A percentile compares a stretch with the other conserved stretches of the same genome.
Evolutionary conservation across 2,888 invertebrate genomes (phyloP).

Genomic region (Trachelus iudaicus): DNA sequence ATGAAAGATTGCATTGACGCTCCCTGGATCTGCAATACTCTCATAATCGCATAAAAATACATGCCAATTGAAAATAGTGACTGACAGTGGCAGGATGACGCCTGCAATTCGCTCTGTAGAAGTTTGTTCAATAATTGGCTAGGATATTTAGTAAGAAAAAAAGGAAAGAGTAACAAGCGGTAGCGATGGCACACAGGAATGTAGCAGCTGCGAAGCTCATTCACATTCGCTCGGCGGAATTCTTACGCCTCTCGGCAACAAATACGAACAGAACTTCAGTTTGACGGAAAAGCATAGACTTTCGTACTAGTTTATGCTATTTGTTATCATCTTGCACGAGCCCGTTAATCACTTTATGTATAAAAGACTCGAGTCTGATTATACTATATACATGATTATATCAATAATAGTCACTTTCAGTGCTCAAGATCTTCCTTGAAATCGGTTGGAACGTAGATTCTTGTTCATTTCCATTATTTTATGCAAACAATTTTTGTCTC

Average conservation of each 20-base stretch:
- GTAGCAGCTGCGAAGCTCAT: conserved; percentile 63
- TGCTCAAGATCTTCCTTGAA: background rate
- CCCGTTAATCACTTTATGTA: background rate
- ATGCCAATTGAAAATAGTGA: background rate
- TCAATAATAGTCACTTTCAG: background rate
- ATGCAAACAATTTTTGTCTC: background rate
- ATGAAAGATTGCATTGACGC: background rate
- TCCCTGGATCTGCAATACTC: background rate
- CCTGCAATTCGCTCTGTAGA: background rate
- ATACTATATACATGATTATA: background rate
- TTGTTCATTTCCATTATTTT: background rate
- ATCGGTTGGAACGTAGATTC: background rate
- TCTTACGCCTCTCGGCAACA: conserved; percentile 44
- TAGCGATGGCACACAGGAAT: conserved; percentile 59
- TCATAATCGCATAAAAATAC: background rate
- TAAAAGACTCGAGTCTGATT: background rate
- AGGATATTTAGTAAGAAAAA: conserved; percentile 25
- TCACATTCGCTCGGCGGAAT: conserved; percentile 60
- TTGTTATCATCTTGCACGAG: background rate
- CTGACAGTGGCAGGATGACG: background rate
- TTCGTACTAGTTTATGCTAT: background rate
- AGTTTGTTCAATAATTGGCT: background rate
- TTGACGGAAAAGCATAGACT: background rate
- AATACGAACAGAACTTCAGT: background rate
- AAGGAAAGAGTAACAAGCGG: conserved; percentile 40